phyloP scores from a whole-genome alignment of 1,140 invertebrate species.

The Berghia stephanieae region DNA sequence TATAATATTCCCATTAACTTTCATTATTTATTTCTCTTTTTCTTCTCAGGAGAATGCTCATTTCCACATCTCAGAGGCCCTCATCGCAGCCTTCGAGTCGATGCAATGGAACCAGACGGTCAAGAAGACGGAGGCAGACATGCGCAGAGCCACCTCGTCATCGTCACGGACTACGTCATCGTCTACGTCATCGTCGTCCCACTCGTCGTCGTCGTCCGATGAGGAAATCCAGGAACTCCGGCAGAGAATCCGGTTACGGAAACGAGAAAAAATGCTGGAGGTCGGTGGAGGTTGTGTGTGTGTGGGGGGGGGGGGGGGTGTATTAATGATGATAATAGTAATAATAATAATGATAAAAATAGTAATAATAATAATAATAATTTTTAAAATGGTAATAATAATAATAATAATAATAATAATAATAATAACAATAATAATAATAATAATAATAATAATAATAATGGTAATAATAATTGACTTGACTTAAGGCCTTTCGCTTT shows the following conservation, averaged over 20 bases:
- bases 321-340: too few relatives aligned
- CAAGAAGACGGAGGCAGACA: slow-evolving; percentile 29
- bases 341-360: too few relatives aligned
- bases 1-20: not conserved
- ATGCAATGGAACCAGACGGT: slow-evolving; percentile 65
- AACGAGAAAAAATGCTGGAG: slow-evolving; percentile 65
- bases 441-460: too few relatives aligned
- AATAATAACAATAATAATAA: too few relatives aligned
- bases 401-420: too few relatives aligned
- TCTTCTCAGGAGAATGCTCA: slow-evolving; percentile 80
- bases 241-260: slow-evolving; percentile 73
- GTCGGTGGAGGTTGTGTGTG: too few relatives aligned
- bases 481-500: too few relatives aligned
- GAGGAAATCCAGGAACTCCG: slow-evolving; percentile 77
- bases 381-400: too few relatives aligned
- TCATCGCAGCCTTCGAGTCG: slow-evolving; percentile 83
- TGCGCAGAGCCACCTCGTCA: too few relatives aligned
- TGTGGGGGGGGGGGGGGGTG: too few relatives aligned
- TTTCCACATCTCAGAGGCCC: slow-evolving; percentile 84
- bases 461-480: not conserved
- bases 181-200: not conserved
- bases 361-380: too few relatives aligned
- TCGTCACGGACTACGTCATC: too few relatives aligned
- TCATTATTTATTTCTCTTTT: not conserved
- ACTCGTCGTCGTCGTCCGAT: slow-evolving; percentile 67